These are phyloP conservation scores for Caenorhabditis briggsae DNA, from an alignment of 1,140 invertebrate species.

Conservation along the genomic window DNA sequence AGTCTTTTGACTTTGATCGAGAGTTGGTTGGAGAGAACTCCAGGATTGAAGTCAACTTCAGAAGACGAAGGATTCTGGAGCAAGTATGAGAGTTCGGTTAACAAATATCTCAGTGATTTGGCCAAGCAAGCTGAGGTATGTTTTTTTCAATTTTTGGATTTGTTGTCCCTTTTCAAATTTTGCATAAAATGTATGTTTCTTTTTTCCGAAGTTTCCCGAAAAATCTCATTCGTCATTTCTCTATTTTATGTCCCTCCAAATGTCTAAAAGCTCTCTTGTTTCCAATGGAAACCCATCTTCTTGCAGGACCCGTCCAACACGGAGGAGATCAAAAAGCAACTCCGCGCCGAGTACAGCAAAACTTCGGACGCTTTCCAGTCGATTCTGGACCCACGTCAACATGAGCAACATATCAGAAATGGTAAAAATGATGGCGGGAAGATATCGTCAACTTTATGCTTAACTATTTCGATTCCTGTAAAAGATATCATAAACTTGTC, in stretches of 20 bases:
- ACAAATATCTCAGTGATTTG: slow-evolving; percentile 69
- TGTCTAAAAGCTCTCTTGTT: not conserved
- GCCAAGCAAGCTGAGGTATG: slow-evolving; percentile 65
- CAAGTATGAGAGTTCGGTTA: slow-evolving; percentile 83
- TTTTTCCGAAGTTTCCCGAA: not conserved
- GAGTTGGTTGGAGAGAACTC: slow-evolving; percentile 91
- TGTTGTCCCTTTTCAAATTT: not conserved
- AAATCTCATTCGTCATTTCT: not conserved
- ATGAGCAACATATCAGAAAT: slow-evolving; percentile 83
- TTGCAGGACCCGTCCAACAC: slow-evolving; percentile 44
- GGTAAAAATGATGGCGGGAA: slow-evolving; percentile 54
- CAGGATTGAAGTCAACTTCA: slow-evolving; percentile 81
- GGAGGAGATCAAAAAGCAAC: slow-evolving; percentile 80
- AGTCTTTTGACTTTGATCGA: slow-evolving; percentile 61
- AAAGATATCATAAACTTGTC: too few relatives aligned
- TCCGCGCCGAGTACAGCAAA: slow-evolving; percentile 85
- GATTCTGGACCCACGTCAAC: slow-evolving; percentile 87
- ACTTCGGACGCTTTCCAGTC: slow-evolving; percentile 88
- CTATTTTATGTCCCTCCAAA: not conserved
- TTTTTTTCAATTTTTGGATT: not conserved
- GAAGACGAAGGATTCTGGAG: slow-evolving; percentile 94
- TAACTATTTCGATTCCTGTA: not conserved
- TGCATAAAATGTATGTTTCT: not conserved
- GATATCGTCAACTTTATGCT: not conserved
- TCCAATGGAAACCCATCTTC: not conserved